Evolutionary conservation across 2,888 invertebrate genomes (phyloP).

Genomic region (Neria commutata): DNA sequence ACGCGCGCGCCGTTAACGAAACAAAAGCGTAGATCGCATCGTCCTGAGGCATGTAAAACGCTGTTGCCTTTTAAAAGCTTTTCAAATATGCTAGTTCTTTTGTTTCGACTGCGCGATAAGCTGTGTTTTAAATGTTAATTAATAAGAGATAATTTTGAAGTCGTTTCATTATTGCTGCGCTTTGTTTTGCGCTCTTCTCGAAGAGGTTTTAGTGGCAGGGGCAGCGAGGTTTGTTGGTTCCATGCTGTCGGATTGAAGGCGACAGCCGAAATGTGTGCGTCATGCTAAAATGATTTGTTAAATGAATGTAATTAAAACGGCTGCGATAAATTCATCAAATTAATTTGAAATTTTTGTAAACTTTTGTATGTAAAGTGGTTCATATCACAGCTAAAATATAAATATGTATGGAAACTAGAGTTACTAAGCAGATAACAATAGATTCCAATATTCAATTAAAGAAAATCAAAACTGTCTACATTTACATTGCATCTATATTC

Average conservation of each 20-base stretch:
- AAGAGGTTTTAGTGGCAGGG: neutral
- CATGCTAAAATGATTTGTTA: neutral
- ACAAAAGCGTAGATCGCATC: neutral
- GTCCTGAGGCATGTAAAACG: neutral
- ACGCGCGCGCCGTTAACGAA: neutral
- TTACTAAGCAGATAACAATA: no score
- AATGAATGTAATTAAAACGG: neutral
- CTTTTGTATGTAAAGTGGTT: no score
- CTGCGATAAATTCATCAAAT: neutral
- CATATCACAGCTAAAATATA: no score
- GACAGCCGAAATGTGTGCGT: no score
- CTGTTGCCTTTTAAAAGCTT: neutral
- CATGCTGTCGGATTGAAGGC: no score
- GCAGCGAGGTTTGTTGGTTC: neutral
- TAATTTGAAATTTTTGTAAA: no score
- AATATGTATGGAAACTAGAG: no score
- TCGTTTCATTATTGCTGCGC: slow-evolving; percentile 34
- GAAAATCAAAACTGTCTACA: no score
- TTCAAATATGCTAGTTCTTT: neutral
- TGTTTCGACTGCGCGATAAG: neutral
- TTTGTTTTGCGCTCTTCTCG: slow-evolving; percentile 7
- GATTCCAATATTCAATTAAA: no score
- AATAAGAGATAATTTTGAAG: slow-evolving; percentile 50
- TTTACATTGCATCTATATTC: no score
- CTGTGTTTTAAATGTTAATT: slow-evolving; percentile 53